Base-by-base conservation (phyloP, 1,140 invertebrate genomes). In the Psix sp. region DNA sequence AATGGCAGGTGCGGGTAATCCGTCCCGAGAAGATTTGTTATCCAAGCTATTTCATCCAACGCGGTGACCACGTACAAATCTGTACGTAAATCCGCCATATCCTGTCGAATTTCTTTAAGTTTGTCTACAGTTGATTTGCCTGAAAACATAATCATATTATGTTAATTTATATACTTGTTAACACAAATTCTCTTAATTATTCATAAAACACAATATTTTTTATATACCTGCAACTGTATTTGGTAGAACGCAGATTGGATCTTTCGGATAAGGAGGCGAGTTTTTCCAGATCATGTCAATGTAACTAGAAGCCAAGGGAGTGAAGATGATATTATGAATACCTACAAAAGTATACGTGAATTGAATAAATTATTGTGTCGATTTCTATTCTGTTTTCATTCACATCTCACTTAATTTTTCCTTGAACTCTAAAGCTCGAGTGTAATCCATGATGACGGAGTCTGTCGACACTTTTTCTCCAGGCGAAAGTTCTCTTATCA, bases 1-100 rank as follows among this genome's bases (percentile, higher is more conserved):
- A 92, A 84, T 2, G 93, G 92, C 76, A 91, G 92, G 77, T 87
- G 91, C 4, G 88, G 87, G 57, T 93, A 90, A 80, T 94, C 93
- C 17, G 86, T 84, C 9, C 93, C 92, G 29, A 93, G 82, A 13
- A 94, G 80, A 84, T 94, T 94, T 35, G 93, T 87, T 18, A 93
- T 76, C 91, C 92, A 92, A 3, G 91, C 91, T 33, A 91, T 88
- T 81, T 93, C 91, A 78, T 92, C 91, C 36, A 92, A 77, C 10
- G 89, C 89, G 2, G 90, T 89, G 3, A 92, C 80, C 18, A 92
- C 83, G 38, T 90, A 75, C 4, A 87, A 80, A 70, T 88, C 84
- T 6, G 84, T 85, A 5, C 82, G 77, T 31, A 88, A 82, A 1
- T 89, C 76, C 10, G 78, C 74, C 83, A 92, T 84, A 56, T 88